These are phyloP conservation scores for Pachypeltis micranthus DNA, from an alignment of 1,140 invertebrate species.

Conservation along the genomic window DNA sequence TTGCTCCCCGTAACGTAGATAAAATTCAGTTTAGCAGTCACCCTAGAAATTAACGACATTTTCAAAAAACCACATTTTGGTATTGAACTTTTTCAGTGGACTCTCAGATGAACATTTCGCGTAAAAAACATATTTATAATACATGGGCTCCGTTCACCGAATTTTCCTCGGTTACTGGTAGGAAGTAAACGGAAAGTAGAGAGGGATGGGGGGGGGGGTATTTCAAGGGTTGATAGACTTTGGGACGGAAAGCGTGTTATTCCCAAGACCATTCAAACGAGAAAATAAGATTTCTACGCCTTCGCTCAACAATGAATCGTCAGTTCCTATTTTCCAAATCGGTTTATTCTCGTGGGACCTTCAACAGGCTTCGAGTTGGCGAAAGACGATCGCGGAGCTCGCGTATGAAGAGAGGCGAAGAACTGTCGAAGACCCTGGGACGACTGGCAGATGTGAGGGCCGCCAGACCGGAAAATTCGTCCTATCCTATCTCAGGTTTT, in stretches of 20 bases:
- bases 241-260: neutral
- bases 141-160: no score
- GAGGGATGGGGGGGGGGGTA: no score
- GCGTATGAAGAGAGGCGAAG: neutral
- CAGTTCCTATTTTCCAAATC: neutral
- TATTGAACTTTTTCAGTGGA: no score
- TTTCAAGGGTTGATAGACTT: no score
- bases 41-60: no score
- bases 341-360: neutral
- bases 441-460: neutral
- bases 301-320: neutral
- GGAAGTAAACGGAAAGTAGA: no score
- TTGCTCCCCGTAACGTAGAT: no score
- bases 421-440: neutral
- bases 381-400: neutral
- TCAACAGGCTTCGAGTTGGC: neutral
- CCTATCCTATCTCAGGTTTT: neutral
- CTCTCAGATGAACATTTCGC: no score
- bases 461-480: neutral
- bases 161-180: no score
- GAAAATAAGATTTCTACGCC: neutral
- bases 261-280: neutral
- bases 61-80: no score
- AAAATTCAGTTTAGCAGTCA: no score
- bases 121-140: no score